Evolutionary conservation across 1,140 invertebrate genomes (phyloP), one percentile per base, ranked within the genome.

Genomic region (Brevipalpus yothersi): DNA sequence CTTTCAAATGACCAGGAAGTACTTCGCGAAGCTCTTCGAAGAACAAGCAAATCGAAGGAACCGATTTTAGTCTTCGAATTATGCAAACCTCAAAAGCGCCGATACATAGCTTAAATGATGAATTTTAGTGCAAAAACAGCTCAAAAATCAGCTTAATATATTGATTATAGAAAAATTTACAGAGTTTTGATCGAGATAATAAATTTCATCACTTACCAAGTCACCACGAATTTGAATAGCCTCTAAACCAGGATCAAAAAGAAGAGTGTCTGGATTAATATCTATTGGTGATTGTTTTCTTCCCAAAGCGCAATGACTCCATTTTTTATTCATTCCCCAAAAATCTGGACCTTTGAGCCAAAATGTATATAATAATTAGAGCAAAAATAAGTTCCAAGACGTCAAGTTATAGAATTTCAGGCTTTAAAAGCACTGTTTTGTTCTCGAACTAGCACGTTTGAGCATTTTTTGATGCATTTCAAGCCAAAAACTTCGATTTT

Each of bases 311-410:
- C 92, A 97, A 75, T 96, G 81, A 67, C 81, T 83, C 92, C 92
- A 96, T 69, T 93, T 85, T 0, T 86, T 86, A 75, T 95, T 93
- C 60, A 92, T 76, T 49, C 91, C 91, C 92, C 91, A 95, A 74
- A 91, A 95, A 58, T 83, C 81, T 45, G 91, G 88, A 73, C 91
- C 91, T 94, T 13, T 3, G 21, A 17, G 4, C 31, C 23, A 56
- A 39, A 41, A 54, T 59, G 43, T 59, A 55, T 7, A 13, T 10
- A 49, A 59, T 3, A 10, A 23, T 42, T 15, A 40, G 41, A 11
- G 9, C 10, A 23, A 23, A 23, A 41, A 51, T 9, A 54, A 17
- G n/a, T n/a, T n/a, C n/a, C n/a, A n/a, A n/a, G n/a, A n/a, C 15
- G 23, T 3, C 15, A 58, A 3, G 2, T n/a, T 49, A 45, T 2